phyloP scores from a whole-genome alignment of 2,888 invertebrate species.

The Drosophila pseudotakahashii region DNA sequence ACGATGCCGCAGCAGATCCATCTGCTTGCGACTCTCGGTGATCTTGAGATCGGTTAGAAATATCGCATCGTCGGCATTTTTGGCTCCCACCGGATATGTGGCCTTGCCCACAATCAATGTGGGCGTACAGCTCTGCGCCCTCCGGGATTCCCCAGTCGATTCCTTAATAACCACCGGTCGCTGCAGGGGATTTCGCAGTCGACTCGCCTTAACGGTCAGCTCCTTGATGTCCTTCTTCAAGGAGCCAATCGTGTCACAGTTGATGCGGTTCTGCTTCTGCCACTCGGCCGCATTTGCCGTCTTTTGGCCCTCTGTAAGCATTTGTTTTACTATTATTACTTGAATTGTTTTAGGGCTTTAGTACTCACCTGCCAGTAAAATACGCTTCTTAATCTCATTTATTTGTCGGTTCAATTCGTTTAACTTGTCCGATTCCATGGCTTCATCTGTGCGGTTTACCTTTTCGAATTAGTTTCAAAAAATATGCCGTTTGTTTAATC shows the following conservation, averaged over 20 bases:
- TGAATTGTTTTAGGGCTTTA: not conserved
- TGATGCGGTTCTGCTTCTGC: constrained; percentile 90
- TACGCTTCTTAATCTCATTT: constrained; percentile 93
- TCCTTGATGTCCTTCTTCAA: constrained; percentile 90
- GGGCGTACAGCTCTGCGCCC: constrained; percentile 61
- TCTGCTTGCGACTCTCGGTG: constrained; percentile 88
- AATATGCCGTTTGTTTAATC: constrained; percentile 55
- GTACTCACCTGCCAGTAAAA: constrained; percentile 90
- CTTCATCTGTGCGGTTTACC: constrained; percentile 14
- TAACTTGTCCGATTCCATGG: constrained; percentile 81
- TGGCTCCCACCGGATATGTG: constrained; percentile 84
- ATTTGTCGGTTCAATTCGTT: constrained; percentile 89
- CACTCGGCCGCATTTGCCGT: constrained; percentile 93
- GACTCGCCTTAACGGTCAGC: constrained; percentile 86
- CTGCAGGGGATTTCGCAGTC: constrained; percentile 81
- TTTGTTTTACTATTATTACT: not conserved
- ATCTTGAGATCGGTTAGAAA: constrained; percentile 88
- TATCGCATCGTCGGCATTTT: constrained; percentile 85
- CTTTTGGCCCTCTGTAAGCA: constrained; percentile 90
- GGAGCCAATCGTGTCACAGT: constrained; percentile 88
- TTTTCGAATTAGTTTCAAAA: not conserved
- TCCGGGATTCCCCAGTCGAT: constrained; percentile 53
- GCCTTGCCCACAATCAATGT: constrained; percentile 81
- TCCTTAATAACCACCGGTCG: constrained; percentile 81
- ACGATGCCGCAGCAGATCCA: constrained; percentile 90